Evolutionary conservation across 2,797 vertebrate genomes (phyloP).

Genomic region (Xyrichtys novacula): DNA sequence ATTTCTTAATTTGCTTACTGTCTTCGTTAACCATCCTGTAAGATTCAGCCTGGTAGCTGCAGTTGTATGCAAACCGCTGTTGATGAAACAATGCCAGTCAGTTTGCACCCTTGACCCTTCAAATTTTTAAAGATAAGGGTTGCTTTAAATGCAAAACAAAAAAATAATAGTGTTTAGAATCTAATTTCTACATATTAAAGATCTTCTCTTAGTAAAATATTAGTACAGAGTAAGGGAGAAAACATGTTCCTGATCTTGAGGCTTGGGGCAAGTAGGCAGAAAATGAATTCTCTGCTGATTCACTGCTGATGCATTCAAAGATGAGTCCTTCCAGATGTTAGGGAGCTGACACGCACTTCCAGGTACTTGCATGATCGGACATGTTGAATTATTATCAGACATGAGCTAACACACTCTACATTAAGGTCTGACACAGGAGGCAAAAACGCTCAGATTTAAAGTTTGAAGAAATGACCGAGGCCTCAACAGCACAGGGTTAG

Average conservation of each 20-base stretch:
- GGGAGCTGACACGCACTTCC: constrained; percentile 25
- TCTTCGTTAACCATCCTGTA: no score
- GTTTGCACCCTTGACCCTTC: no score
- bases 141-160: no score
- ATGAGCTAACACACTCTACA: constrained; percentile 7
- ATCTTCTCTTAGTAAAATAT: no score
- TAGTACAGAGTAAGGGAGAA: background rate
- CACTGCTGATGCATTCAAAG: constrained; percentile 36
- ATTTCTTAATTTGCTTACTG: no score
- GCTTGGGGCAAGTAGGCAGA: constrained; percentile 6
- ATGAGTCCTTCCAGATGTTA: constrained; percentile 47
- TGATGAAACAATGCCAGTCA: no score
- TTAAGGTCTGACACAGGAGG: background rate
- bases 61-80: no score
- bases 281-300: constrained; percentile 36
- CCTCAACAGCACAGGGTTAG: no score
- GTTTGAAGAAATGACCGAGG: background rate
- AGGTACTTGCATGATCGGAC: constrained; percentile 28
- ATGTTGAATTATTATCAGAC: constrained; percentile 25
- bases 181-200: no score
- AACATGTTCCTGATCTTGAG: background rate
- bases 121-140: no score
- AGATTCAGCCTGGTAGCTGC: no score
- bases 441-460: background rate
- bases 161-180: no score